A percentile compares a stretch with the other conserved stretches of the same genome.
These are phyloP conservation scores for Trachelipus rathkii DNA, from an alignment of 1,140 invertebrate genomes.

Conservation along the genomic window DNA sequence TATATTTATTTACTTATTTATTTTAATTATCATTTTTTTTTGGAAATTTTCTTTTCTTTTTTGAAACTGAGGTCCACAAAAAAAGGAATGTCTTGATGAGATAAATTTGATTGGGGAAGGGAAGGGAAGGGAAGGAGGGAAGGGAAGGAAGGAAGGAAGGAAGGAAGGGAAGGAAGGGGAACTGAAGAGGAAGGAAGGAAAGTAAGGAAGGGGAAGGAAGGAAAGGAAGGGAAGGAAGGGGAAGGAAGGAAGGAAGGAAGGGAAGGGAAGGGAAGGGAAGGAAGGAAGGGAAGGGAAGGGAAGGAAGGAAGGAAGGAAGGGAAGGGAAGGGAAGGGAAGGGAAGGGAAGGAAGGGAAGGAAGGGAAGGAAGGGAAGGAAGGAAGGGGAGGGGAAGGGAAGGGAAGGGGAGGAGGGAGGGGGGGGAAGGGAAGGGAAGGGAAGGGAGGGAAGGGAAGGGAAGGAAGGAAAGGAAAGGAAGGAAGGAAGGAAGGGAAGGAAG, in stretches of 20 bases:
- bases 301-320: too few relatives aligned
- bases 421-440: slow-evolving; percentile 1
- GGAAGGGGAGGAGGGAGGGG: slow-evolving; percentile 2
- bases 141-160: slow-evolving; percentile 1
- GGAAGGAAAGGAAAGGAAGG: too few relatives aligned
- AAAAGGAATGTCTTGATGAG: too few relatives aligned
- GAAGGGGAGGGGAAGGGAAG: not conserved
- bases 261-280: not conserved
- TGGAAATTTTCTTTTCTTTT: too few relatives aligned
- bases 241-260: not conserved
- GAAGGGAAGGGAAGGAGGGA: slow-evolving; percentile 7
- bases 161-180: too few relatives aligned
- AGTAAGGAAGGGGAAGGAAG: too few relatives aligned
- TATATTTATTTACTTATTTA: too few relatives aligned
- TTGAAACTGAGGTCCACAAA: too few relatives aligned
- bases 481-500: slow-evolving; percentile 2
- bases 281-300: slow-evolving; percentile 2
- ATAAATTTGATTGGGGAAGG: not conserved
- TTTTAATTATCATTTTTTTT: too few relatives aligned
- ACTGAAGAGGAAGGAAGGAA: too few relatives aligned
- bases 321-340: not conserved
- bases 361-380: not conserved
- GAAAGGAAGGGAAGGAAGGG: not conserved
- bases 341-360: too few relatives aligned
- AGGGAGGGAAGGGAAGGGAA: not conserved